Base-by-base conservation (phyloP, 30 jellyfish, hydroid and myxozoan genomes). In the Chrysaora quinquecirrha region DNA sequence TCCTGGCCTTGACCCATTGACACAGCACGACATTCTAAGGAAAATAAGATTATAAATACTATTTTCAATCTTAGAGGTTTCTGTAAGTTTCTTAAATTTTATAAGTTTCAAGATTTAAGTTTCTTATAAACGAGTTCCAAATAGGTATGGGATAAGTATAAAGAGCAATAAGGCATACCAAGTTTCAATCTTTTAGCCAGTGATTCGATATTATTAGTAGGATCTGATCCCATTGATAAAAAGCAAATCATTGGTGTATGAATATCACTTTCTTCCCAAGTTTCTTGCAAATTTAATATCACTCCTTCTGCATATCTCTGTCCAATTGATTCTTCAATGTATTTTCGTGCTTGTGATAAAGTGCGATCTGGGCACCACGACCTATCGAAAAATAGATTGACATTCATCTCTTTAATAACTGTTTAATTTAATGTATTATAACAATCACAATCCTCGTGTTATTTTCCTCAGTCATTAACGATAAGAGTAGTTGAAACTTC, bases 1-100 rank as follows among this genome's bases (percentile, higher is more conserved):
- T 88, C 97, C 63, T 88, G 97, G 6, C 97, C 97, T 80, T 88
- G 97, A 9, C 97, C 97, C 97, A 88, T 88, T 18, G 97, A 88
- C 11, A 88, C 97, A 1, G 97, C 97, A 28, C 87, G 87, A 52
- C 88, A 88, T 21, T 88, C 97, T 88, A 76, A 14, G 63, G 72
- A 11, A 25, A 30, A 84, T 23, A 2, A 14, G 33, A 32, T 31
- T n/a, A n/a, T n/a, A n/a, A n/a, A n/a, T n/a, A n/a, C n/a, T n/a
- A n/a, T n/a, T n/a, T n/a, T n/a, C n/a, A n/a, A n/a, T n/a, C n/a
- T n/a, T n/a, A n/a, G n/a, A n/a, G n/a, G n/a, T n/a, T n/a, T n/a
- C n/a, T n/a, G n/a, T n/a, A n/a, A n/a, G n/a, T n/a, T n/a, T n/a
- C n/a, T n/a, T n/a, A n/a, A n/a, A n/a, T n/a, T n/a, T n/a, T n/a